These are phyloP conservation scores for Todiramphus saurophagus DNA, from an alignment of 2,113 vertebrate genomes.

Conservation along the genomic window DNA sequence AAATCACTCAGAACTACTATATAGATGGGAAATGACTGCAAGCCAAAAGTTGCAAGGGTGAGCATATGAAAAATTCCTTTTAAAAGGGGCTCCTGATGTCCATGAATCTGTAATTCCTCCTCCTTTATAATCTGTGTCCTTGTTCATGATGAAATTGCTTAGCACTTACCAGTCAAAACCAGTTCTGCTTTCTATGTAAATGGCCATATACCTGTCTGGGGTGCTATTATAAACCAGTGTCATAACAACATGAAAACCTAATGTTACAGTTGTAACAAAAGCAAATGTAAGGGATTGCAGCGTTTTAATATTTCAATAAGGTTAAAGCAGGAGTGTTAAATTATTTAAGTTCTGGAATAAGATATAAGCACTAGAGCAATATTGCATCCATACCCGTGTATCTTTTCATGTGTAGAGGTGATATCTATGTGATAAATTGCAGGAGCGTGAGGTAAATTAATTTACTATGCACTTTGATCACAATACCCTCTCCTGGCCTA, in stretches of 20 bases:
- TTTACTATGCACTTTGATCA: conserved; percentile 61
- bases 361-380: conserved; percentile 43
- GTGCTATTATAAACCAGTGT: background rate
- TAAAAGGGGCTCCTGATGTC: background rate
- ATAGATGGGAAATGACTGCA: background rate
- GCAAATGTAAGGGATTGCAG: conserved; percentile 29
- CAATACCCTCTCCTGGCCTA: conserved; percentile 32
- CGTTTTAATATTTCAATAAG: conserved; percentile 62
- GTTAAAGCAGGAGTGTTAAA: conserved; percentile 54
- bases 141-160: background rate
- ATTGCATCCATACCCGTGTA: conserved; percentile 18
- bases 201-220: background rate
- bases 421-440: conserved; percentile 38
- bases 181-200: background rate
- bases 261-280: conserved; percentile 43
- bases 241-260: background rate
- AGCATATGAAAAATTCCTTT: background rate
- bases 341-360: conserved; percentile 53
- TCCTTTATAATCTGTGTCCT: background rate
- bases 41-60: conserved; percentile 22
- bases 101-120: background rate
- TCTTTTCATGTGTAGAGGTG: conserved; percentile 31
- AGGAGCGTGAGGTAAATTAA: conserved; percentile 55
- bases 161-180: background rate
- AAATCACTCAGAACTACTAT: conserved; percentile 35